phyloP scores from a whole-genome alignment of 2,797 vertebrate genomes.

The Brachyalestes nurse region DNA sequence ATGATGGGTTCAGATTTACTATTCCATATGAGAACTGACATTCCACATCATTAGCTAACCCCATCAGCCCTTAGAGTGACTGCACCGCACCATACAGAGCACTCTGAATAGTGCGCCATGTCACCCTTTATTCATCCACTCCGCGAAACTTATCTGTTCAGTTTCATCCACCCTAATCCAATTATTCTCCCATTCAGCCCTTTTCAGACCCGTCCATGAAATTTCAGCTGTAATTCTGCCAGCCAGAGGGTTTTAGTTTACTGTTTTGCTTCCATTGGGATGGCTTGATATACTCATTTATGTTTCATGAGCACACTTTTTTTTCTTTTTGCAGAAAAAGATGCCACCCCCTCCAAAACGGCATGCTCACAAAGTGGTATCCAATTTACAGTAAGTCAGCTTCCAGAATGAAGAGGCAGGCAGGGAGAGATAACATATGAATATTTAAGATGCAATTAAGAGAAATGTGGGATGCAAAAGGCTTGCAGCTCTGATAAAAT shows the following conservation, averaged over 20 bases:
- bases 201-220: neutral
- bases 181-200: slow-evolving; percentile 17
- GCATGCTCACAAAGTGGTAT: slow-evolving; percentile 1
- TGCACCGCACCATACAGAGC: neutral
- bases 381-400: slow-evolving; percentile 25
- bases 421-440: neutral
- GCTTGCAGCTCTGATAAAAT: neutral
- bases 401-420: neutral
- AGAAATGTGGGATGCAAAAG: neutral
- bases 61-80: neutral
- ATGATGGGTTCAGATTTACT: neutral
- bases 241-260: neutral
- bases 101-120: neutral
- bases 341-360: slow-evolving; percentile 1
- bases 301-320: slow-evolving; percentile 21
- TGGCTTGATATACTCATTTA: slow-evolving; percentile 27
- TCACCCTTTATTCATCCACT: slow-evolving; percentile 7
- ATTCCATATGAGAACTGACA: neutral
- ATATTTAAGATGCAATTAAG: slow-evolving; percentile 33
- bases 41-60: slow-evolving; percentile 4
- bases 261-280: slow-evolving; percentile 23
- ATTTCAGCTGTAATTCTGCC: slow-evolving; percentile 1
- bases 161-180: neutral
- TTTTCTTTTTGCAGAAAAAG: slow-evolving; percentile 6
- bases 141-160: neutral